Evolutionary conservation across 1,140 invertebrate genomes (phyloP).

Genomic region (Ceratosolen fusciceps): DNA sequence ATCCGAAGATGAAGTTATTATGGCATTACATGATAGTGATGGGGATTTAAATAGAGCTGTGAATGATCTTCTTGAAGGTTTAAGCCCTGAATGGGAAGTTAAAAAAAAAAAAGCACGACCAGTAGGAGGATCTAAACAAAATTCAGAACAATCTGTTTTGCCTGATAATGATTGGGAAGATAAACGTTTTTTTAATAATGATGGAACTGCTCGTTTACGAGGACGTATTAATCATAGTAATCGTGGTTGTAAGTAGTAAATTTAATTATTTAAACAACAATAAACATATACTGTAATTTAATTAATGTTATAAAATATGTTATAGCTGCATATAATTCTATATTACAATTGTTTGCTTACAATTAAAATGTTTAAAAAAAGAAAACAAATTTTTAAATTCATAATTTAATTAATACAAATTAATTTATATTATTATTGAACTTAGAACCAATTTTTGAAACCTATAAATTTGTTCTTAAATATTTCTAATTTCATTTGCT

Average conservation of each 20-base stretch:
- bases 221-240: slow-evolving; percentile 70
- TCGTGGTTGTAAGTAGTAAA: slow-evolving; percentile 71
- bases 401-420: too few relatives aligned
- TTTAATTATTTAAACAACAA: too few relatives aligned
- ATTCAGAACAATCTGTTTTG: slow-evolving; percentile 60
- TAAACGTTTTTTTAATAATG: slow-evolving; percentile 64
- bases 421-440: too few relatives aligned
- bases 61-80: slow-evolving; percentile 82
- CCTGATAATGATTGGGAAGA: slow-evolving; percentile 72
- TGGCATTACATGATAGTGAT: slow-evolving; percentile 86
- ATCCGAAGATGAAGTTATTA: slow-evolving; percentile 86
- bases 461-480: too few relatives aligned
- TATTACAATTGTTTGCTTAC: too few relatives aligned
- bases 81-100: slow-evolving; percentile 72
- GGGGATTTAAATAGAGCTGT: slow-evolving; percentile 83
- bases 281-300: too few relatives aligned
- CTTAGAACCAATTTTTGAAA: too few relatives aligned
- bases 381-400: too few relatives aligned
- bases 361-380: too few relatives aligned
- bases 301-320: too few relatives aligned
- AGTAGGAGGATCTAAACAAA: slow-evolving; percentile 70
- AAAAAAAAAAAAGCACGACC: slow-evolving; percentile 90
- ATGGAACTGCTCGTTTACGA: slow-evolving; percentile 70
- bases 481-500: too few relatives aligned
- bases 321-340: too few relatives aligned